phyloP scores from a whole-genome alignment of 2,113 vertebrate genomes.

The Carassius carassius region DNA sequence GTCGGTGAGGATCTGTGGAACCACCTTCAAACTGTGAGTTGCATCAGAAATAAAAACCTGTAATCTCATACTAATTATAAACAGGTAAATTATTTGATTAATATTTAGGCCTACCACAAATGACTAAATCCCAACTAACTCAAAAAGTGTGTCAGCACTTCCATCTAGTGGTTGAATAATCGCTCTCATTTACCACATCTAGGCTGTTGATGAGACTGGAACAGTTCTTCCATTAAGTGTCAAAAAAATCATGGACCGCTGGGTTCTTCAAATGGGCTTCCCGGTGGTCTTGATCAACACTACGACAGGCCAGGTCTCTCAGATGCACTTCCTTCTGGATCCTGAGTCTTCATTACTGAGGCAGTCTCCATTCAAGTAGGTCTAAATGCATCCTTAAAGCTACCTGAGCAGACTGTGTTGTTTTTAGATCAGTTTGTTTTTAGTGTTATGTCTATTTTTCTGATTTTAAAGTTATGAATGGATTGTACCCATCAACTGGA shows the following conservation, averaged over 20 bases:
- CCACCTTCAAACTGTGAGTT: slow-evolving; percentile 81
- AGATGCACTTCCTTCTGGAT: slow-evolving; percentile 87
- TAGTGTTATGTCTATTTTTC: neutral
- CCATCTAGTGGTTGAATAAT: slow-evolving; percentile 20
- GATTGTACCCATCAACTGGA: slow-evolving; percentile 74
- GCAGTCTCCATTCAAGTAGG: slow-evolving; percentile 76
- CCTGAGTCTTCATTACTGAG: slow-evolving; percentile 65
- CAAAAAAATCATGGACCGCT: slow-evolving; percentile 84
- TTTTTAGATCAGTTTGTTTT: neutral
- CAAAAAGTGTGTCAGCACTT: neutral
- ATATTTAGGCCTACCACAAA: neutral
- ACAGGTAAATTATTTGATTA: neutral
- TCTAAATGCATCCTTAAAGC: neutral
- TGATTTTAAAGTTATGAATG: slow-evolving; percentile 75
- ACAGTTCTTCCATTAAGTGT: slow-evolving; percentile 61
- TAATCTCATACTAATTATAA: neutral
- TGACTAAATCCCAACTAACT: neutral
- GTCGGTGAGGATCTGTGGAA: slow-evolving; percentile 81
- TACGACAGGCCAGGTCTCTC: slow-evolving; percentile 59
- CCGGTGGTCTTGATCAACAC: slow-evolving; percentile 85
- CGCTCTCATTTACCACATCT: neutral
- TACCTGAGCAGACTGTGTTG: neutral
- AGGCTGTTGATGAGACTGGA: slow-evolving; percentile 59
- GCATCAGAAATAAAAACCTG: neutral
- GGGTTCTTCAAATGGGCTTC: slow-evolving; percentile 94